Evolutionary conservation across 2,113 vertebrate genomes (phyloP), one percentile per base, ranked within the genome.

Genomic region (Bujurquina vittata): DNA sequence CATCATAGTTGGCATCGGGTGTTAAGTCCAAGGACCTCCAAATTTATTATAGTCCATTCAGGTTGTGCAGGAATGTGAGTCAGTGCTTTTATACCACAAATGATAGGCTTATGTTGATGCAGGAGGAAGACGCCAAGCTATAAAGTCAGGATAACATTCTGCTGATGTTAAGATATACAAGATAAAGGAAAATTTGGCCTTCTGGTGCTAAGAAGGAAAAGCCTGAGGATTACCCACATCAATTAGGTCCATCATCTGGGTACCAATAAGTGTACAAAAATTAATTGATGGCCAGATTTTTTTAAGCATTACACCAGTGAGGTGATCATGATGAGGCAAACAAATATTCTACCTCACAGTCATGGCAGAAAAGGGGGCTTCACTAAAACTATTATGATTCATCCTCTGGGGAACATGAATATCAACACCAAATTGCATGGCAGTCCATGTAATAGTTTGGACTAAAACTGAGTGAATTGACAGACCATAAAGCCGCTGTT

Each of bases 31-130:
- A 52, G 0, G 23, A 20, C 65, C 65, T 29, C 3, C 18, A 69
- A 46, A 67, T 40, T 29, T 46, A 67, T 14, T 46, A 14, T 4
- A 26, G 23, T 1, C 18, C 26, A 49, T 46, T 46, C 12, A 18
- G 49, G 15, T 26, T 20, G 40, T 26, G 22, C 29, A 75, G 85
- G 72, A 65, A 23, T 76, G 46, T 83, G 55, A 80, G 43, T 46
- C 63, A 49, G 29, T 67, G 40, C 14, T 14, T 46, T 46, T 14
- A 15, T 46, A 33, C 18, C 20, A 22, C 20, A 29, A 59, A 59
- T 12, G 7, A 23, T 23, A 22, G 26, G 33, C 20, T 40, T 11
- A 37, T 40, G 73, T 43, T 43, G 22, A 26, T 46, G 55, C 73
- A 17, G 18, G 55, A 76, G n/a, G 43, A 33, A 75, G 33, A 75